These are phyloP conservation scores for Trypoxylon attenuatum DNA, from an alignment of 2,888 invertebrate genomes.

Conservation along the genomic window DNA sequence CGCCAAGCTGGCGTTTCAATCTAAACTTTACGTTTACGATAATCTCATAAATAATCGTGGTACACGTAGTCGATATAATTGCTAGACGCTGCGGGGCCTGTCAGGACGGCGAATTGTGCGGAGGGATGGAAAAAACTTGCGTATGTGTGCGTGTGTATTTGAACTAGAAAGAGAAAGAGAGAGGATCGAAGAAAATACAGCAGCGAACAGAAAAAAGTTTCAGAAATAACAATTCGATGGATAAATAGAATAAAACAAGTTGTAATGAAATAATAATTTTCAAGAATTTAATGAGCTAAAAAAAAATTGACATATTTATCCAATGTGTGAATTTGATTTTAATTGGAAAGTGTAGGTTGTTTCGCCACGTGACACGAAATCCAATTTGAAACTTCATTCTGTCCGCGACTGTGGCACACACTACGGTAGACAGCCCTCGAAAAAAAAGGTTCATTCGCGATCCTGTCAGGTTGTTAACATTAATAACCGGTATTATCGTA, in stretches of 20 bases:
- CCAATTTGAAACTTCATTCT: background rate
- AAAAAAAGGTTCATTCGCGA: slow-evolving; percentile 3
- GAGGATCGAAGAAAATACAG: background rate
- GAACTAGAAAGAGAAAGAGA: background rate
- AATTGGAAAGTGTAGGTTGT: too few species aligned
- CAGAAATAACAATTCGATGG: too few species aligned
- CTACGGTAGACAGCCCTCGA: too few species aligned
- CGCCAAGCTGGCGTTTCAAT: slow-evolving; percentile 40
- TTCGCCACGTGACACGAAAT: too few species aligned
- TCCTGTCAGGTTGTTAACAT: slow-evolving; percentile 38
- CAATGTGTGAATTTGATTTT: too few species aligned
- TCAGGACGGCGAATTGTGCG: slow-evolving; percentile 14
- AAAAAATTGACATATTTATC: too few species aligned
- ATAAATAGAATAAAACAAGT: too few species aligned
- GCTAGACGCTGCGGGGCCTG: slow-evolving; percentile 28
- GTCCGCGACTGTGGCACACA: too few species aligned
- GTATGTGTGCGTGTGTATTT: too few species aligned
- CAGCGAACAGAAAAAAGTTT: too few species aligned
- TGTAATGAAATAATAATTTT: too few species aligned
- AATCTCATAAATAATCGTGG: slow-evolving; percentile 60
- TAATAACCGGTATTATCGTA: slow-evolving; percentile 44
- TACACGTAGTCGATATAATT: slow-evolving; percentile 51
- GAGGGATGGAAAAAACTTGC: slow-evolving; percentile 1
- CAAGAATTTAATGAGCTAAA: too few species aligned
- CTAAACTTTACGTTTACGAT: slow-evolving; percentile 53